Conservation (phyloP, 2,797 vertebrate species). For the Antennarius maculatus region DNA sequence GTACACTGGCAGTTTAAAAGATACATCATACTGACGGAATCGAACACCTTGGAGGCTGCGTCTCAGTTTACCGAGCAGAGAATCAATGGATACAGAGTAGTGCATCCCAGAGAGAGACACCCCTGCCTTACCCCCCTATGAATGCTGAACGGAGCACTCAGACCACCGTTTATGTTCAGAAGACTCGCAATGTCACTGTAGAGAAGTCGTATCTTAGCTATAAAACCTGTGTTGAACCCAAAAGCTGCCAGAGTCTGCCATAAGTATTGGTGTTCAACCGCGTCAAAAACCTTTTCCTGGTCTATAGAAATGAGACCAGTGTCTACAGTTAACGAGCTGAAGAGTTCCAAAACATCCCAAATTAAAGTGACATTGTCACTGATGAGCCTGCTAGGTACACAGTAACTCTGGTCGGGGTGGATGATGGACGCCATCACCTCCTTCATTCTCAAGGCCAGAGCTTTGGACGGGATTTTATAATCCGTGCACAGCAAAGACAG, state of each 20-base stretch:
- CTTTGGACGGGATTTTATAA: too few relatives aligned
- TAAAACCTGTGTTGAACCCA: background rate
- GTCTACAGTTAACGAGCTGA: too few relatives aligned
- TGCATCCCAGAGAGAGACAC: background rate
- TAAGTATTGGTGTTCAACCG: slow-evolving; percentile 1
- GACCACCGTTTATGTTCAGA: background rate
- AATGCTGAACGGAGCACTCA: too few relatives aligned
- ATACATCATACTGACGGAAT: background rate
- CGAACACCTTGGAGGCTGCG: background rate
- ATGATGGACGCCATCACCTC: too few relatives aligned
- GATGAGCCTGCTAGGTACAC: too few relatives aligned
- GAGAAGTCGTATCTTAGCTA: background rate
- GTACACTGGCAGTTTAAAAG: background rate
- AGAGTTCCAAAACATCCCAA: too few relatives aligned
- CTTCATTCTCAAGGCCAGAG: too few relatives aligned
- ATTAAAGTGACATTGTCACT: too few relatives aligned
- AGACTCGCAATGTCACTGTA: background rate
- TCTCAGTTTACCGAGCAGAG: background rate
- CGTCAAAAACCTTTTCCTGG: background rate
- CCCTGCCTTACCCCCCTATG: too few relatives aligned
- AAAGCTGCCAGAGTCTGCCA: background rate
- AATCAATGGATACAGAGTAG: background rate
- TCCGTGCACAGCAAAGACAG: too few relatives aligned
- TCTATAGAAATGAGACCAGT: too few relatives aligned
- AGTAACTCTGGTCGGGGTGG: too few relatives aligned